These are phyloP conservation scores for Tethya wilhelma DNA, from an alignment of 37 sponge, comb jelly and placozoan genomes.

Conservation along the genomic window DNA sequence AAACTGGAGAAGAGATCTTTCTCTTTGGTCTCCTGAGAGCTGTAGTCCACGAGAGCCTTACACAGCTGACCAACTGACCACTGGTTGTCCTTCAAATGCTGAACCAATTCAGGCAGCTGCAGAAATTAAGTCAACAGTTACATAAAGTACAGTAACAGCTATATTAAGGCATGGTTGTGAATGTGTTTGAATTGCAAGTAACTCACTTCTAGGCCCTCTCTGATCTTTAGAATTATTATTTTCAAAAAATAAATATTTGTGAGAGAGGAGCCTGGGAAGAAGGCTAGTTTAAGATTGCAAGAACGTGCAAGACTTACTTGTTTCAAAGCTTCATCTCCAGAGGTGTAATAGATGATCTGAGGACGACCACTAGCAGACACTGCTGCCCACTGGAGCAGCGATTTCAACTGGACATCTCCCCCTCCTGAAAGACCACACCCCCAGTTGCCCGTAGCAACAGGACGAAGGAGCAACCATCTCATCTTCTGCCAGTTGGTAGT, in stretches of 20 bases:
- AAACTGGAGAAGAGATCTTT: constrained; percentile 15
- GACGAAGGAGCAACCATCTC: constrained; percentile 38
- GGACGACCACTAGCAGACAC: constrained; percentile 73
- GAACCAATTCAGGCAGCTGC: constrained; percentile 14
- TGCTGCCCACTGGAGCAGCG: constrained; percentile 83
- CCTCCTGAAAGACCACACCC: constrained; percentile 61
- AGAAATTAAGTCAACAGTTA: not conserved
- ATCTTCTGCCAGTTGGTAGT: constrained; percentile 1
- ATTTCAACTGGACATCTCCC: constrained; percentile 80
- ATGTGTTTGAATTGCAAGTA: too few species aligned
- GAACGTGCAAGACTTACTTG: constrained; percentile 34
- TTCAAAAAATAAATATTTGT: too few species aligned
- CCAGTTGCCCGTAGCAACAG: constrained; percentile 90
- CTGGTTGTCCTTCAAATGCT: constrained; percentile 2
- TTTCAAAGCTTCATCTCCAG: constrained; percentile 28
- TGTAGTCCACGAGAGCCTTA: constrained; percentile 13
- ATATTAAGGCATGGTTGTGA: too few species aligned
- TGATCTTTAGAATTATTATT: not conserved
- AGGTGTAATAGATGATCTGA: constrained; percentile 70
- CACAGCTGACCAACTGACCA: constrained; percentile 29
- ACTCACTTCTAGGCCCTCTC: too few species aligned
- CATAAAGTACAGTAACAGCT: not conserved
- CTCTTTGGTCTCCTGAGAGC: not conserved
- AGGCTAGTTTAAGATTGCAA: not conserved
- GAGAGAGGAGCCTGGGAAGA: too few species aligned